phyloP scores from a whole-genome alignment of 2,113 vertebrate genomes.

The Danionella cerebrum region DNA sequence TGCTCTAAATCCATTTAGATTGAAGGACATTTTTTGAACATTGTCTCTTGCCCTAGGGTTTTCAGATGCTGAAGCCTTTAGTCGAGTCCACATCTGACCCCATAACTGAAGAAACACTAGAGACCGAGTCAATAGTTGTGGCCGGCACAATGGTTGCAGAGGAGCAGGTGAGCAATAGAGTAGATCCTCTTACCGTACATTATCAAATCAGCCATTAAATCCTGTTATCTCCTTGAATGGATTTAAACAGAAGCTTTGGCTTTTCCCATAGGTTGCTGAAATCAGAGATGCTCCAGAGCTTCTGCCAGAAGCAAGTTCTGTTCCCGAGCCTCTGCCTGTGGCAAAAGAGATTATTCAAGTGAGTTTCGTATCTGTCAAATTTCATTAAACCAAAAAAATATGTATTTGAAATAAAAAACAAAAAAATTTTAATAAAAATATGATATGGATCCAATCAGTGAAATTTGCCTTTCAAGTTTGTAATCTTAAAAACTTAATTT shows the following conservation, averaged over 20 bases:
- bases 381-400: too few relatives aligned
- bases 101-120: constrained; percentile 12
- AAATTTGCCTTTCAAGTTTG: too few relatives aligned
- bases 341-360: constrained; percentile 4
- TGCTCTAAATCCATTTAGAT: constrained; percentile 1
- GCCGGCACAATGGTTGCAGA: neutral
- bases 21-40: neutral
- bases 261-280: neutral
- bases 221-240: neutral
- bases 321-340: neutral
- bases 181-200: neutral
- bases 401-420: too few relatives aligned
- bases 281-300: neutral
- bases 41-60: neutral
- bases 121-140: neutral
- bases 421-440: too few relatives aligned
- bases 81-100: neutral
- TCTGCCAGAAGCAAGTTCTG: neutral
- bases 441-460: too few relatives aligned
- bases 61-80: neutral
- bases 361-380: neutral
- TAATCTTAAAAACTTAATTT: too few relatives aligned
- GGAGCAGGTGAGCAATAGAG: neutral
- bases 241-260: neutral
- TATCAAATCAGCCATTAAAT: neutral